phyloP scores from a whole-genome alignment of 2,113 vertebrate species.

The Cnemophilus loriae region DNA sequence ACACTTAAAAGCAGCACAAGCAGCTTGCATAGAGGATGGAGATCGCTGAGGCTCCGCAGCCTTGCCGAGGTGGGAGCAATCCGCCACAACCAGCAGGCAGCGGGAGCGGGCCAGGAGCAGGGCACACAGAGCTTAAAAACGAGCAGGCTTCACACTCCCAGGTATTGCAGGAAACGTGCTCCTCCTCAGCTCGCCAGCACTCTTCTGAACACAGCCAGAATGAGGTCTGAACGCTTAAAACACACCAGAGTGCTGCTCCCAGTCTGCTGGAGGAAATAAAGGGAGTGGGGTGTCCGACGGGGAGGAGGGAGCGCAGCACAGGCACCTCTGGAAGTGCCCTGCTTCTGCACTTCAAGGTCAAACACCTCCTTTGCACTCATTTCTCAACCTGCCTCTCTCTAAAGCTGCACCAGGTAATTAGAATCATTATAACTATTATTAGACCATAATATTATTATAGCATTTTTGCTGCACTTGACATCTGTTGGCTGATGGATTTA shows the following conservation, averaged over 20 bases:
- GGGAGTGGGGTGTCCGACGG: accelerated
- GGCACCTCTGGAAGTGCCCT: not conserved
- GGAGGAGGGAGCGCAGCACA: not conserved
- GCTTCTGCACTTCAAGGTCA: slow-evolving; percentile 56
- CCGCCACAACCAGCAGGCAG: not conserved
- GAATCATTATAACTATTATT: slow-evolving; percentile 72
- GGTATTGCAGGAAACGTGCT: not conserved
- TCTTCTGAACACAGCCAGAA: not conserved
- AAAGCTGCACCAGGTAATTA: slow-evolving; percentile 65
- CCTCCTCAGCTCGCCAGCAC: not conserved
- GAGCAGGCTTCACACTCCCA: not conserved
- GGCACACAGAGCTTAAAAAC: not conserved
- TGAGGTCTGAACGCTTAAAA: not conserved
- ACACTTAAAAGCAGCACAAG: not conserved
- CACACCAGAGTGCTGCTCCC: not conserved
- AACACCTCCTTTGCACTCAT: slow-evolving; percentile 9
- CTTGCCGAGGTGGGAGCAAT: not conserved
- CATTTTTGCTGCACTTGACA: slow-evolving; percentile 68
- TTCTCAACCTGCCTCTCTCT: slow-evolving; percentile 51
- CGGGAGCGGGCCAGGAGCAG: not conserved
- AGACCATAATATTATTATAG: slow-evolving; percentile 72
- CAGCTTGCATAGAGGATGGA: not conserved
- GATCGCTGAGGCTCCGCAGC: not conserved
- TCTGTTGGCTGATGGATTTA: slow-evolving; percentile 73
- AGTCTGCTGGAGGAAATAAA: not conserved